These are phyloP conservation scores for Catharus minimus DNA, from an alignment of 2,113 vertebrate genomes.

Conservation along the genomic window DNA sequence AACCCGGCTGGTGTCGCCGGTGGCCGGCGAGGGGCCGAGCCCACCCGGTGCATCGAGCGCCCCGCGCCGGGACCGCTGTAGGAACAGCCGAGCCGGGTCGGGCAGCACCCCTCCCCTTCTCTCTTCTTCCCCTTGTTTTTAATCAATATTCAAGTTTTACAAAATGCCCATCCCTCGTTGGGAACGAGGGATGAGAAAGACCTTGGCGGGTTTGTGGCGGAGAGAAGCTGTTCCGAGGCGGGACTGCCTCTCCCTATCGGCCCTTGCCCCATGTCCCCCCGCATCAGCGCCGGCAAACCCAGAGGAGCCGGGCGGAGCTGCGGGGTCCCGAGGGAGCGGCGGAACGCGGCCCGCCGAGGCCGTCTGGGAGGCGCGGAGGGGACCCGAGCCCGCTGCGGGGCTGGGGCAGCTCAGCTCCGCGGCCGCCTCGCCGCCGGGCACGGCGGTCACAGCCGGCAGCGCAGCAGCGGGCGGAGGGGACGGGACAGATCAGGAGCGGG, in stretches of 20 bases:
- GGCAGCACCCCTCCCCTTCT: background rate
- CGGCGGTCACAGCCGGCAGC: background rate
- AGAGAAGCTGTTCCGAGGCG: background rate
- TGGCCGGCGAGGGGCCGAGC: background rate
- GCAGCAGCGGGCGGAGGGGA: background rate
- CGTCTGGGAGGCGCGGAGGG: background rate
- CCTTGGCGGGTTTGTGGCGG: background rate
- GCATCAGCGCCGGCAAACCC: no score
- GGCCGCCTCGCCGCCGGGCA: background rate
- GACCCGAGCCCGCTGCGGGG: background rate
- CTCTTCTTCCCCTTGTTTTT: fast-evolving
- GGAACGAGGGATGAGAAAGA: background rate
- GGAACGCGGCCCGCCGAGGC: background rate
- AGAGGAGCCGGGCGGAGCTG: background rate
- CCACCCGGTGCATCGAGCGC: background rate
- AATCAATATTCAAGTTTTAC: background rate
- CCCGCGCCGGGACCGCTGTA: background rate
- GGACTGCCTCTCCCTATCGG: no score
- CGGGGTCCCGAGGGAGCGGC: background rate
- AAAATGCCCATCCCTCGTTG: background rate
- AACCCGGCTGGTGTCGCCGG: background rate
- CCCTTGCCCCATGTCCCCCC: background rate
- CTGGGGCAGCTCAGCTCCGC: background rate
- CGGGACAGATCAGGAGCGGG: background rate
- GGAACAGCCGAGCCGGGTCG: background rate